These are phyloP conservation scores for Anticlea derivata DNA, from an alignment of 2,888 invertebrate species.

Conservation along the genomic window DNA sequence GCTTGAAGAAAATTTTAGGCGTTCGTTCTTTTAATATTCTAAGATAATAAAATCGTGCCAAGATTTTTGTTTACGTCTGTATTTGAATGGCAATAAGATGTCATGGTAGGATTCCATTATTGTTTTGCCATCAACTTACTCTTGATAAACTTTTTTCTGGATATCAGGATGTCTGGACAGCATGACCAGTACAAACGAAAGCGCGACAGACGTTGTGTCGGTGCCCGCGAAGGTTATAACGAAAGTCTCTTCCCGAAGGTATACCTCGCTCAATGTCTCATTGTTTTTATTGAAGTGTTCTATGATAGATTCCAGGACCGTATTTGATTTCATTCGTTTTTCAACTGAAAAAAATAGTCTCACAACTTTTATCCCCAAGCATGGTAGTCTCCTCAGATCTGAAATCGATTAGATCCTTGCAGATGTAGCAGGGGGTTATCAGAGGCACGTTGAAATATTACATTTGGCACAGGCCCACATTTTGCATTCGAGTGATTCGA, in stretches of 20 bases:
- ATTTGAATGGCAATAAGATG: too few species aligned
- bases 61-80: too few species aligned
- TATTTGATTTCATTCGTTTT: constrained; percentile 3
- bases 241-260: constrained; percentile 80
- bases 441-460: too few species aligned
- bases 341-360: too few species aligned
- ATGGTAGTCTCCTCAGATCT: too few species aligned
- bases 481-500: too few species aligned
- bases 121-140: constrained; percentile 49
- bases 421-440: too few species aligned
- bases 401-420: too few species aligned
- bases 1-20: neutral
- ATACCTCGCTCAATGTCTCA: constrained; percentile 39
- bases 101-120: too few species aligned
- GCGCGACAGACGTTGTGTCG: constrained; percentile 67
- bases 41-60: too few species aligned
- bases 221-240: constrained; percentile 81
- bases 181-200: constrained; percentile 64
- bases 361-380: neutral
- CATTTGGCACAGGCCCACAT: too few species aligned
- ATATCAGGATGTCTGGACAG: constrained; percentile 65
- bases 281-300: constrained; percentile 6
- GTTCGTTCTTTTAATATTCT: too few species aligned
- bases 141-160: constrained; percentile 63
- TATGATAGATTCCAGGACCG: constrained; percentile 16